Base-by-base conservation (phyloP, 64 coral and sea anemone genomes). In the Hydrozoanthus tunicans region DNA sequence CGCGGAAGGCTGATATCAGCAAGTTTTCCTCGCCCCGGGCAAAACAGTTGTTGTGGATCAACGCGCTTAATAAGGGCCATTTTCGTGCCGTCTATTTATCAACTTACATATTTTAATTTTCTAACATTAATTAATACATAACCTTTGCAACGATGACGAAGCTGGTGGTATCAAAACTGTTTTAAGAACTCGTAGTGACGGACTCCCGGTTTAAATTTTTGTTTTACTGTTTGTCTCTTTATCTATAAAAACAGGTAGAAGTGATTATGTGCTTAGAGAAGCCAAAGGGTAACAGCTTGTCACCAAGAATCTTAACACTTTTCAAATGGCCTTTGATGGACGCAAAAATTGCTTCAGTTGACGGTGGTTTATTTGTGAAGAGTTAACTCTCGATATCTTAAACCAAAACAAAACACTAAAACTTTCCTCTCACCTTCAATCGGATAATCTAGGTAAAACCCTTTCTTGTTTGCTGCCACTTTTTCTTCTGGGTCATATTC, bases 371-470 rank as follows among this genome's bases (percentile, higher is more conserved):
- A 25, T 58, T 69, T 15, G 64, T 23, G 20, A 53, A n/a, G 51
- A 79, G 14, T 1, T 58, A 6, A 53, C 6, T 73, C 13, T 4
- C 5, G 9, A 27, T 6, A 12, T 74, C 55, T 73, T 70, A 25
- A 4, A 51, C 32, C 52, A 58, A 59, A 59, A 75, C 0, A 51
- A 82, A 66, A n/a, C 70, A 55, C 43, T 4, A 14, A 10, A 6
- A 61, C 25, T 71, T 20, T 56, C 11, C 32, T 58, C 84, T 59
- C 25, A 88, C 84, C 84, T 88, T 88, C 84, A 13, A 88, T 88
- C 26, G 84, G 84, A 73, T 88, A 88, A 73, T 88, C 84, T 26
- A 75, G n/a, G 59, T 75, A 88, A 20, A 88, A 75, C 0, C 84
- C 84, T 6, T 88, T 88, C 55, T 69, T 88, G 13, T 17, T 58